phyloP scores from a whole-genome alignment of 2,113 vertebrate genomes.

The Pygoscelis antarcticus region DNA sequence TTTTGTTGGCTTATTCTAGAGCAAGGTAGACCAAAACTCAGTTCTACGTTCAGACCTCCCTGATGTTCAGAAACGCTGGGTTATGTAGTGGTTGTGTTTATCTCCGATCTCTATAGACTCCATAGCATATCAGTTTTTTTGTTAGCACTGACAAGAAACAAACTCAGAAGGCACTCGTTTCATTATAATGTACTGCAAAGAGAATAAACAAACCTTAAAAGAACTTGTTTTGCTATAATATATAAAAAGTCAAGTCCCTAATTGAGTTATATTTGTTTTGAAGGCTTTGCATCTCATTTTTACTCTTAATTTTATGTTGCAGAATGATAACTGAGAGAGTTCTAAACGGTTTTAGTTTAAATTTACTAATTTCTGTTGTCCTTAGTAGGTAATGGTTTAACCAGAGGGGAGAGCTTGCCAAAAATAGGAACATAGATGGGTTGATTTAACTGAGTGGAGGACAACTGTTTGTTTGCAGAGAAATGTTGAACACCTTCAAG shows the following conservation, averaged over 20 bases:
- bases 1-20: neutral
- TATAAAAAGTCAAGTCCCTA: neutral
- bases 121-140: rapidly evolving
- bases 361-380: neutral
- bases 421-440: neutral
- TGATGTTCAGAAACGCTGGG: neutral
- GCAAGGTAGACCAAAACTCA: neutral
- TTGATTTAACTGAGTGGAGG: neutral
- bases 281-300: neutral
- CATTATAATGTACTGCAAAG: neutral
- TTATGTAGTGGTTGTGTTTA: neutral
- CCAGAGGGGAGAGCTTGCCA: neutral
- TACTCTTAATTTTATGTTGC: neutral
- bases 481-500: neutral
- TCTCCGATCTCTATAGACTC: neutral
- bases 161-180: neutral
- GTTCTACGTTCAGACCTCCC: neutral
- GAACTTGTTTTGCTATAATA: neutral
- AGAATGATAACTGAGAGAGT: neutral
- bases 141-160: neutral
- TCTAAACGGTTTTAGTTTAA: neutral
- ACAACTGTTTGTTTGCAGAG: neutral
- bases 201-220: neutral
- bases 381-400: neutral
- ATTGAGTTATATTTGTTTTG: neutral